phyloP scores from a whole-genome alignment of 2,888 invertebrate species.

The Drosophila hamatofila region DNA sequence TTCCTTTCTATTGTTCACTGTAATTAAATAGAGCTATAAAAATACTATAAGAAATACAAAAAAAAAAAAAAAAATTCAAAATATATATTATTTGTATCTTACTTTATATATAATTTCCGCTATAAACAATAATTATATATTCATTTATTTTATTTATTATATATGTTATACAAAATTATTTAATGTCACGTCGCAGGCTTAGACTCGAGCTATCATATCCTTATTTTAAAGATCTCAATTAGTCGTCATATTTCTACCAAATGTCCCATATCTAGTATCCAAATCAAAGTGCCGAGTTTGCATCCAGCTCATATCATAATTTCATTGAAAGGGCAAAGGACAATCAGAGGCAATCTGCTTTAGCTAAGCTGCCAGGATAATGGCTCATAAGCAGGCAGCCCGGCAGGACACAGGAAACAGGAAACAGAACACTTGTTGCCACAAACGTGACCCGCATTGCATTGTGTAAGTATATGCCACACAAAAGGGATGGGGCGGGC shows the following conservation, averaged over 20 bases:
- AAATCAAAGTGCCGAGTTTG: not conserved
- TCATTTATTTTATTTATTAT: no score
- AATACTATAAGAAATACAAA: no score
- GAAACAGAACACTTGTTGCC: constrained; percentile 62
- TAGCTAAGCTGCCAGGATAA: constrained; percentile 13
- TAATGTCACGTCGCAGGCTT: no score
- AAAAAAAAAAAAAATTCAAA: no score
- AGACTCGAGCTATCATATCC: no score
- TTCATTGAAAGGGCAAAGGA: not conserved
- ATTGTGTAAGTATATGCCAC: constrained; percentile 10
- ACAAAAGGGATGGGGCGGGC: not conserved
- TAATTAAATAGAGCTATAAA: no score
- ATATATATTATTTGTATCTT: no score
- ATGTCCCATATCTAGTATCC: not conserved
- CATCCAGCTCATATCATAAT: not conserved
- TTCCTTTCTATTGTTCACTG: no score
- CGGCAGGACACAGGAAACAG: constrained; percentile 12
- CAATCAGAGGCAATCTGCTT: not conserved
- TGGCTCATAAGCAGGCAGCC: constrained; percentile 24
- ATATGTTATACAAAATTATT: no score
- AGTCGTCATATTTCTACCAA: not conserved
- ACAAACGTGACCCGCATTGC: constrained; percentile 69
- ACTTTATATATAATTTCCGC: no score
- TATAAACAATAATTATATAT: no score
- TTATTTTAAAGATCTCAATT: no score